Conservation (phyloP, 2,888 invertebrate genomes). For the Ectobius pallidus region DNA sequence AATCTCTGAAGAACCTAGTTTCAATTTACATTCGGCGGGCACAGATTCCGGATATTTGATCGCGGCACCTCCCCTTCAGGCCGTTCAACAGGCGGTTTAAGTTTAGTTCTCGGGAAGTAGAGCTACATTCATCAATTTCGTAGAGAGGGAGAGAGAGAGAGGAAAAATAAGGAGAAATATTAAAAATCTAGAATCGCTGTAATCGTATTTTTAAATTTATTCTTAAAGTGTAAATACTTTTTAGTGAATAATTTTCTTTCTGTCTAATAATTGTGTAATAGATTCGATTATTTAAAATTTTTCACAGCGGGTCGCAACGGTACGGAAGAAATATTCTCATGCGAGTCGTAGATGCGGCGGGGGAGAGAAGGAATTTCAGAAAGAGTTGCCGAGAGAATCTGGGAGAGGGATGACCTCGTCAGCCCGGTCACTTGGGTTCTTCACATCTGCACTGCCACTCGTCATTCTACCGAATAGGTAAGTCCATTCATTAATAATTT, state of each 20-base stretch:
- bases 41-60: background rate
- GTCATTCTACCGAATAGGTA: constrained; percentile 31
- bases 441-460: constrained; percentile 29
- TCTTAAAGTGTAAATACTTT: too few relatives aligned
- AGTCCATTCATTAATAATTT: too few relatives aligned
- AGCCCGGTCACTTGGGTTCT: constrained; percentile 24
- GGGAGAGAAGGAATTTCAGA: background rate
- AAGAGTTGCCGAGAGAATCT: background rate
- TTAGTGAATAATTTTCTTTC: too few relatives aligned
- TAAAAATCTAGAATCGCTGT: too few relatives aligned
- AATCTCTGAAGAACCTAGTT: background rate
- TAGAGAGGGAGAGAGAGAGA: too few relatives aligned
- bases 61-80: background rate
- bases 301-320: background rate
- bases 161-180: too few relatives aligned
- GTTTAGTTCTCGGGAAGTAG: too few relatives aligned
- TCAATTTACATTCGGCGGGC: background rate
- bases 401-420: constrained; percentile 34
- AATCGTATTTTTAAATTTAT: too few relatives aligned
- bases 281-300: too few relatives aligned
- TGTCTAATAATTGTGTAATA: too few relatives aligned
- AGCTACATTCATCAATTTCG: too few relatives aligned
- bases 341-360: background rate
- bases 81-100: background rate
- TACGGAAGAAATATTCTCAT: background rate